Evolutionary conservation across 2,888 invertebrate species (phyloP).

Genomic region (Dinocampus coccinellae): DNA sequence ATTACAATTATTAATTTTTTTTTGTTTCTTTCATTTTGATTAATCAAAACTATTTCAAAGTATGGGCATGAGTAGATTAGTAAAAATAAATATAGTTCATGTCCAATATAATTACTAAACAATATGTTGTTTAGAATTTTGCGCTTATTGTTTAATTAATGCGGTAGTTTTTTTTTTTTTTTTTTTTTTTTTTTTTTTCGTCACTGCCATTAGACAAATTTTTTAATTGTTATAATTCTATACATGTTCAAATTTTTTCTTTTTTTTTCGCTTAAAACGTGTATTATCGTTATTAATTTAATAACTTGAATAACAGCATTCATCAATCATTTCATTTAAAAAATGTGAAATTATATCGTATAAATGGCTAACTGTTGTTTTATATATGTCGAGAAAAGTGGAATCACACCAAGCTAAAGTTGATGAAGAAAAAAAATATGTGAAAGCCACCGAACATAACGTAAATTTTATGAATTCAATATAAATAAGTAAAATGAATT

Average conservation of each 20-base stretch:
- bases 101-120: neutral
- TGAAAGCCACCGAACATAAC: neutral
- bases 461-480: neutral
- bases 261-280: constrained; percentile 35
- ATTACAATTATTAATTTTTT: no score
- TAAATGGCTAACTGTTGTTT: constrained; percentile 7
- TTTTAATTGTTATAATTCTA: constrained; percentile 44
- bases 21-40: neutral
- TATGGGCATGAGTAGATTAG: constrained; percentile 2
- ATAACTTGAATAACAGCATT: constrained; percentile 30
- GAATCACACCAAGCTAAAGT: neutral
- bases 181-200: constrained; percentile 44
- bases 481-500: no score
- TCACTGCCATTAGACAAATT: constrained; percentile 60
- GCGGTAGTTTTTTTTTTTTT: no score
- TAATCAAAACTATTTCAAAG: neutral
- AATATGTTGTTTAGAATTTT: neutral
- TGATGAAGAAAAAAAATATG: neutral
- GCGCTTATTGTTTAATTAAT: constrained; percentile 17
- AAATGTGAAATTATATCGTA: neutral
- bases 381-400: constrained; percentile 7
- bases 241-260: constrained; percentile 35
- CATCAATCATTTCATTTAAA: constrained; percentile 14
- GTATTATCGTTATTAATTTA: constrained; percentile 45
- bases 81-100: neutral